These are phyloP conservation scores for Galerucella pusilla DNA, from an alignment of 2,888 invertebrate genomes.

Conservation along the genomic window DNA sequence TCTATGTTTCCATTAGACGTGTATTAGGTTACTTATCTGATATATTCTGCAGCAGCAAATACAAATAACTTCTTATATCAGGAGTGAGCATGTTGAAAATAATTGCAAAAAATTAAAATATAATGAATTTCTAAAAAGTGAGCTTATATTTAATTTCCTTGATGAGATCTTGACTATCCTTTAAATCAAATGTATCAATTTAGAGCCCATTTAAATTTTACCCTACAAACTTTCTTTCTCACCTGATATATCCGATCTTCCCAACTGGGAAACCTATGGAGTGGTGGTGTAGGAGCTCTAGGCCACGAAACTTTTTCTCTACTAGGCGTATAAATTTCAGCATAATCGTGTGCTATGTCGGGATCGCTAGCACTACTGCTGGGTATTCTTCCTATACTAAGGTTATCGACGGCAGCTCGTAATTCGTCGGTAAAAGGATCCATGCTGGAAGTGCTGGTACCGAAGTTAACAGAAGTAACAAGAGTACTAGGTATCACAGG, in stretches of 20 bases:
- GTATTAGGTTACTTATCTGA: too few relatives aligned
- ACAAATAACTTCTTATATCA: neutral
- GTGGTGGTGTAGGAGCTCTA: constrained; percentile 86
- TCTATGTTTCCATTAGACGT: too few relatives aligned
- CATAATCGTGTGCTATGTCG: constrained; percentile 86
- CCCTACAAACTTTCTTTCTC: constrained; percentile 42
- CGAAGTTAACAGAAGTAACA: constrained; percentile 60
- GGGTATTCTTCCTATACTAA: constrained; percentile 66
- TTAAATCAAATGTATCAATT: too few relatives aligned
- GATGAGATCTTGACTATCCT: too few relatives aligned
- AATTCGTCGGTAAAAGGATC: constrained; percentile 72
- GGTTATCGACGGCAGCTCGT: constrained; percentile 71
- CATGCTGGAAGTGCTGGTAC: constrained; percentile 65
- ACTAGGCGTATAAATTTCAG: constrained; percentile 93
- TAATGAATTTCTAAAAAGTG: too few relatives aligned
- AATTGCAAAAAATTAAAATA: too few relatives aligned
- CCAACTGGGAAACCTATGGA: constrained; percentile 83
- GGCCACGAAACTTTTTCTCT: constrained; percentile 70
- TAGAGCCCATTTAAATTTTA: too few relatives aligned
- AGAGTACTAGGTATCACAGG: constrained; percentile 61
- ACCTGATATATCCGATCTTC: constrained; percentile 97
- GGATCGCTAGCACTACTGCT: constrained; percentile 75
- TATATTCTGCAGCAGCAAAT: too few relatives aligned
- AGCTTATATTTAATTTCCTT: too few relatives aligned
- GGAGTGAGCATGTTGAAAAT: too few relatives aligned